Evolutionary conservation across 2,113 vertebrate species (phyloP).

Genomic region (Chinchilla lanigera): DNA sequence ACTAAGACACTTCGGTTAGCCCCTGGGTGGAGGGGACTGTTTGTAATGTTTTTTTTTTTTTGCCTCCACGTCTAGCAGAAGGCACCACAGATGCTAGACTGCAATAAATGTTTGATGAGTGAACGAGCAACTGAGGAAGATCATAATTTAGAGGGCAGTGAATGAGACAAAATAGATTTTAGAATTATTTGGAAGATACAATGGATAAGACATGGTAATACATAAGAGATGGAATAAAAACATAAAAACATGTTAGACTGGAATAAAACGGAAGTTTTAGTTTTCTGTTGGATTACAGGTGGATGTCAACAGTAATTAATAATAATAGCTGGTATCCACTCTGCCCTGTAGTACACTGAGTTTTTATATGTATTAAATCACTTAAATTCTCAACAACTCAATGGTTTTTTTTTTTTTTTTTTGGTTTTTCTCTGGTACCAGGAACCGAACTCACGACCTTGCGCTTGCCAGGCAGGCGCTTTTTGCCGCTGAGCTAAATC

Average conservation of each 20-base stretch:
- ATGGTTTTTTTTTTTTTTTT: too few species aligned
- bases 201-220: not conserved
- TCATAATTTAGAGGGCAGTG: not conserved
- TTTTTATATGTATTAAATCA: not conserved
- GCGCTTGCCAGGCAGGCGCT: too few species aligned
- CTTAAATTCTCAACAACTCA: not conserved
- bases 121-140: constrained; percentile 7
- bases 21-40: not conserved
- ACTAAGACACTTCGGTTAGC: not conserved
- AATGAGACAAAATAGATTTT: constrained; percentile 18
- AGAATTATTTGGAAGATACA: constrained; percentile 45
- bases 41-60: not conserved
- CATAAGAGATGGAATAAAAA: not conserved
- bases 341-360: not conserved
- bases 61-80: not conserved
- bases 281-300: constrained; percentile 16
- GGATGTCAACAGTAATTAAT: not conserved
- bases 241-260: not conserved
- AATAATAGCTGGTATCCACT: not conserved
- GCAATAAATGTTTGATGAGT: not conserved
- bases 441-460: too few species aligned
- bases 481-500: too few species aligned
- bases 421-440: too few species aligned
- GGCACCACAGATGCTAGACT: not conserved
- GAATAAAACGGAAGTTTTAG: constrained; percentile 27